Base-by-base conservation (phyloP, 1,140 invertebrate species). In the Batillaria attramentaria region DNA sequence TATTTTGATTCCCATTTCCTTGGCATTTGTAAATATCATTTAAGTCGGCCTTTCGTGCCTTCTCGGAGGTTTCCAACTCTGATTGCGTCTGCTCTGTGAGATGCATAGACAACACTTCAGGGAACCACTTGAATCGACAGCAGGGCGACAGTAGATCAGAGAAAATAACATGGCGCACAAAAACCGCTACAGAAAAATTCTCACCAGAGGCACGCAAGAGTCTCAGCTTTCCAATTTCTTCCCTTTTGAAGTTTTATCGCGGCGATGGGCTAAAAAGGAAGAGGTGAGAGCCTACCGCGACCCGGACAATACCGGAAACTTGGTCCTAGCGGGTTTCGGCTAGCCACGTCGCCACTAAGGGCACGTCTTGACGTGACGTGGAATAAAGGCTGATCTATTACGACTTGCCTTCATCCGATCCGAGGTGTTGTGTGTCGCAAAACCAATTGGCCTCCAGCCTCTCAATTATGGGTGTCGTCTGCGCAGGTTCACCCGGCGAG, bases 161-260 rank as follows among this genome's bases (percentile, higher is more conserved):
- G 20, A 8, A 24, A 60, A 60, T 60, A 60, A 60, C 8, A 20
- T 6, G 57, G 57, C 6, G 24, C 57, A 60, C 57, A 60, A 60
- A 60, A 60, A 60, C 8, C 46, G 4, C 24, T 20, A 20, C 24
- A 60, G 20, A 60, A 20, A 6, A n/a, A n/a, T 60, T 60, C 57
- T 60, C 57, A 60, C 57, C 31, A 20, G 20, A 6, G 24, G 57
- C 57, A 60, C 57, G 57, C 57, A 60, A 60, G 20, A 60, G 57
- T 60, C 57, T 60, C 57, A n/a, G 57, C 31, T 60, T 60, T 60
- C 57, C 57, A 60, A 60, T 60, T 60, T 60, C 57, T 60, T n/a
- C 57, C 24, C 57, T 60, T 60, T 60, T 60, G 57, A 60, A 60
- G 57, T 60, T 8, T 60, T 24, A 60, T 8, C 57, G 57, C 57